A percentile compares a stretch with the other conserved stretches of the same genome.
These are phyloP conservation scores for Melitaea cinxia DNA, from an alignment of 1,140 invertebrate species.

Conservation along the genomic window DNA sequence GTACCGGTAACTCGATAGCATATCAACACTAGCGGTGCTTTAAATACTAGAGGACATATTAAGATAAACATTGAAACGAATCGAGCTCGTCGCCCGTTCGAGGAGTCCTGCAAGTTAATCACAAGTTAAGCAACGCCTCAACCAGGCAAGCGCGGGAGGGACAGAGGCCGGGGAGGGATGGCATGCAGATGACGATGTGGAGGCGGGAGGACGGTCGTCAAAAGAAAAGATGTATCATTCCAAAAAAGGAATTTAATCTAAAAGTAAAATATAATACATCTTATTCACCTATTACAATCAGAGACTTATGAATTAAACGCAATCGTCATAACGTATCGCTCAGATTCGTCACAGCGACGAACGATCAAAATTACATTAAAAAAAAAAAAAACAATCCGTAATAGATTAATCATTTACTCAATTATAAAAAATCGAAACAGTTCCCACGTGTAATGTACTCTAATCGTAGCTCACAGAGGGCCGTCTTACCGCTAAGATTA, in stretches of 20 bases:
- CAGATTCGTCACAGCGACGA: slow-evolving; percentile 30
- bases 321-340: slow-evolving; percentile 29
- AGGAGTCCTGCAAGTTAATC: slow-evolving; percentile 33
- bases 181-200: slow-evolving; percentile 20
- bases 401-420: slow-evolving; percentile 21
- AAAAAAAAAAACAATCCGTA: slow-evolving; percentile 11
- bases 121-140: slow-evolving; percentile 36
- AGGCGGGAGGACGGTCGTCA: slow-evolving; percentile 11
- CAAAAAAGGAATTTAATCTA: slow-evolving; percentile 54
- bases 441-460: not conserved
- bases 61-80: not conserved
- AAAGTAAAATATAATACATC: slow-evolving; percentile 48
- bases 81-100: slow-evolving; percentile 13
- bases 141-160: slow-evolving; percentile 18
- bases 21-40: slow-evolving; percentile 11
- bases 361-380: slow-evolving; percentile 19
- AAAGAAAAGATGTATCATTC: slow-evolving; percentile 35
- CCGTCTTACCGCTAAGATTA: slow-evolving; percentile 7
- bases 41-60: slow-evolving; percentile 4
- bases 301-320: slow-evolving; percentile 36
- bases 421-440: slow-evolving; percentile 2
- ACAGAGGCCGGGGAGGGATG: slow-evolving; percentile 17
- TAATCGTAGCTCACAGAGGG: not conserved
- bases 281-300: slow-evolving; percentile 48
- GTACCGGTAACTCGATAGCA: slow-evolving; percentile 8